Evolutionary conservation across 92 coral and sea anemone species (phyloP), one percentile per base, ranked within the genome.

Genomic region (Umimayanthus chanpuru): DNA sequence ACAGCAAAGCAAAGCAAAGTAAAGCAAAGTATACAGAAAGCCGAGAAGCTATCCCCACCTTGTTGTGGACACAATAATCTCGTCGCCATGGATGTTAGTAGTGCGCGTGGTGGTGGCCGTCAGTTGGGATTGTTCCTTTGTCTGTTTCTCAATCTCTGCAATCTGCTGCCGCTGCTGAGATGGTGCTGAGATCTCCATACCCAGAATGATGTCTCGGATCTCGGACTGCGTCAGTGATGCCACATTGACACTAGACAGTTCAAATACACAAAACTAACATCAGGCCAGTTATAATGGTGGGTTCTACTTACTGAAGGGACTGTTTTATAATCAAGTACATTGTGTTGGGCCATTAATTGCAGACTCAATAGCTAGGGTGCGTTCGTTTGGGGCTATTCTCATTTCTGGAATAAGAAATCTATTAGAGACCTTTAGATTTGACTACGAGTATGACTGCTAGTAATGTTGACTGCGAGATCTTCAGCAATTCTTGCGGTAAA

Each of bases 101-200:
- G 99, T 97, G 11, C 98, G 93, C 5, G 99, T 97, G 21, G 99
- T 97, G 38, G 98, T 95, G 56, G 99, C 99, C 5, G 99, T 97
- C 81, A 97, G 94, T 74, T 97, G 99, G 43, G 99, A 97, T 88
- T 97, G 99, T 85, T 97, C 99, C 83, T 97, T 97, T 56, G 99
- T 97, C 86, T 97, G 99, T 56, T 97, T 97, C 89, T 97, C 99
- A 71, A 97, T 97, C 84, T 95, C 99, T 2, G 99, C 99, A 66
- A 97, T 97, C 91, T 97, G 99, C 72, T 97, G 99, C 58, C 99
- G 95, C 92, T 97, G 99, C 74, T 97, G 99, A 6, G 99, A 97
- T 3, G 99, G 99, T 8, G 99, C 99, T 0, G 98, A 95, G 82
- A 97, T 97, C 86, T 97, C 99, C 99, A 97, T 97, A 40, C 99